Conservation (phyloP, 2,113 vertebrate species). For the Jaculus jaculus region DNA sequence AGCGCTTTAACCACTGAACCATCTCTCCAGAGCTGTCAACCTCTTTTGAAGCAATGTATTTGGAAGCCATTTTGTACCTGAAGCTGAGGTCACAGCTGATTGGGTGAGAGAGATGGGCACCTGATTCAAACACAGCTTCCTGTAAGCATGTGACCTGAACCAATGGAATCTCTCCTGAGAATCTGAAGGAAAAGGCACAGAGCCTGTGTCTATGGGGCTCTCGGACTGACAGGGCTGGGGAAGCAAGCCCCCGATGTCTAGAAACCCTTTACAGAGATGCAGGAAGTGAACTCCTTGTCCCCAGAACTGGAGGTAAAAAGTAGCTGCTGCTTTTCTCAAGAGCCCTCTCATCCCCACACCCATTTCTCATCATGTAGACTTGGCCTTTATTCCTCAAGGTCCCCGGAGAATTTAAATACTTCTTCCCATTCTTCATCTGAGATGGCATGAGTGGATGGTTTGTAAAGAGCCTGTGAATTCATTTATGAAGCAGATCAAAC, state of each 20-base stretch:
- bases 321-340: not conserved
- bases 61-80: not conserved
- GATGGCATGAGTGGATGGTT: not conserved
- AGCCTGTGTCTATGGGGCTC: not conserved
- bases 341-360: not conserved
- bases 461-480: not conserved
- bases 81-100: not conserved
- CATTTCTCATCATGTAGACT: not conserved
- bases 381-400: not conserved
- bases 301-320: too few relatives aligned
- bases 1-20: too few relatives aligned
- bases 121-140: not conserved
- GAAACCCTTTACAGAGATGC: not conserved
- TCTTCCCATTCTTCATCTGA: not conserved
- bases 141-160: not conserved
- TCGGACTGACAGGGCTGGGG: not conserved
- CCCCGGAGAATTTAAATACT: not conserved
- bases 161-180: not conserved
- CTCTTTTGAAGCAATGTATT: not conserved
- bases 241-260: too few relatives aligned
- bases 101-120: not conserved
- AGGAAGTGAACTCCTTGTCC: not conserved
- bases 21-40: too few relatives aligned
- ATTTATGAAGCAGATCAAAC: not conserved
- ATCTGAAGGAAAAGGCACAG: not conserved